Percentiles rank a stretch among this genome's conserved stretches.
These are phyloP conservation scores for Siderastrea radians DNA, from an alignment of 92 coral and sea anemone genomes.

Conservation along the genomic window DNA sequence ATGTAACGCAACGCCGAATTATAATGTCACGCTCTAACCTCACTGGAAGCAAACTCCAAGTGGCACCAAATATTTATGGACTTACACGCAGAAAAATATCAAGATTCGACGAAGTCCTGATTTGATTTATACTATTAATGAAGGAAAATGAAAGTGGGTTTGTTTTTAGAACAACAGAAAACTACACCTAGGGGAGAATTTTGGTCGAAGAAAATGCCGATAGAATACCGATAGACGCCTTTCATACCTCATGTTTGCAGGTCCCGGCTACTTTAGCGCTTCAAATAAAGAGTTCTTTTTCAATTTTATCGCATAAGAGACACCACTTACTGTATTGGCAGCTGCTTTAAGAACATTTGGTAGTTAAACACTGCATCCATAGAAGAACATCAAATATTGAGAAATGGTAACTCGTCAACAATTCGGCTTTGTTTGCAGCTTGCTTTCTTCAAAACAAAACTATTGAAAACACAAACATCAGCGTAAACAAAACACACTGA, in stretches of 20 bases:
- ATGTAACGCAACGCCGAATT: not conserved
- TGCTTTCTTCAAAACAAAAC: conserved; percentile 50
- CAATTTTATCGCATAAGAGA: conserved; percentile 10
- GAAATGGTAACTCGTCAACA: conserved; percentile 17
- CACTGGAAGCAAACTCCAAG: conserved; percentile 12
- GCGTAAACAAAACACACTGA: not conserved
- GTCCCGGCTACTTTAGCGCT: too few relatives aligned
- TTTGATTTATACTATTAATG: not conserved
- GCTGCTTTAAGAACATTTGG: conserved; percentile 21
- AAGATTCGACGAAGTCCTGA: too few relatives aligned
- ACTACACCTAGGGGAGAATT: too few relatives aligned
- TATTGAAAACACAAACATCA: conserved; percentile 15
- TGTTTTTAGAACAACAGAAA: not conserved
- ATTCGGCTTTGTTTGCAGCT: conserved; percentile 29
- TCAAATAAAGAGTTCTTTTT: not conserved
- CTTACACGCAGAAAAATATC: too few relatives aligned
- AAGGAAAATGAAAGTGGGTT: not conserved
- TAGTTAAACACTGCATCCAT: conserved; percentile 32
- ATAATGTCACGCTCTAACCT: not conserved
- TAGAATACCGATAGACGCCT: too few relatives aligned
- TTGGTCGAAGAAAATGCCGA: too few relatives aligned
- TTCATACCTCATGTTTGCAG: too few relatives aligned
- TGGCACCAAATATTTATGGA: not conserved
- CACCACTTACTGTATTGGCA: conserved; percentile 43
- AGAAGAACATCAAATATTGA: conserved; percentile 7